Evolutionary conservation across 2,888 invertebrate species (phyloP).

Genomic region (Drosophila barbarae): DNA sequence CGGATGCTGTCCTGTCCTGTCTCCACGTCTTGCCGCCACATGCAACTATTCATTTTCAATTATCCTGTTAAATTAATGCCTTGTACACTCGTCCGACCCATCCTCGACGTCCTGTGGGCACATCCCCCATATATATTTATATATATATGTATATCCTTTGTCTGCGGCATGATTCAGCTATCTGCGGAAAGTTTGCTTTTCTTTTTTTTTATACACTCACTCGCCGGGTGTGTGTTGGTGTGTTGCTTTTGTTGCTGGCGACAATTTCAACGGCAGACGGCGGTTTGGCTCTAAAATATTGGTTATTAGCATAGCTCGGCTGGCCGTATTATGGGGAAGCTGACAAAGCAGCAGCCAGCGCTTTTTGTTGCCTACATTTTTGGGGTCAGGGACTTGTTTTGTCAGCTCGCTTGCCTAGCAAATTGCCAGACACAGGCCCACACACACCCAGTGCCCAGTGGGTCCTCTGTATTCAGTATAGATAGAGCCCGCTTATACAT

Average conservation of each 20-base stretch:
- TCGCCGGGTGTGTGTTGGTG: background rate
- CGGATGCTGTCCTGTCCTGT: slow-evolving; percentile 15
- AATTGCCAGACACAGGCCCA: slow-evolving; percentile 41
- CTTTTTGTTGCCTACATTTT: slow-evolving; percentile 66
- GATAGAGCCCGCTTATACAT: slow-evolving; percentile 49
- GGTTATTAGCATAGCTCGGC: slow-evolving; percentile 61
- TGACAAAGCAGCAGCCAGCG: slow-evolving; percentile 60
- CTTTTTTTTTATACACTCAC: background rate
- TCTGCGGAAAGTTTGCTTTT: slow-evolving; percentile 30
- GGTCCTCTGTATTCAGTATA: slow-evolving; percentile 11
- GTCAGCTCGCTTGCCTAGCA: slow-evolving; percentile 50
- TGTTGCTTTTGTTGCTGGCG: slow-evolving; percentile 41
- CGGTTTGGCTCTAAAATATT: slow-evolving; percentile 61
- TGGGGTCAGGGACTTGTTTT: slow-evolving; percentile 74
- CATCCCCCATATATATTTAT: slow-evolving; percentile 1
- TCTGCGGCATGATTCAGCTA: slow-evolving; percentile 49
- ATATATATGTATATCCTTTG: slow-evolving; percentile 14
- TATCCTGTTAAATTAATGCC: slow-evolving; percentile 56
- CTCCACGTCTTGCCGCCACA: slow-evolving; percentile 21
- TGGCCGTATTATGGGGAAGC: slow-evolving; percentile 30
- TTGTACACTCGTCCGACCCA: slow-evolving; percentile 16
- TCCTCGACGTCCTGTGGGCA: slow-evolving; percentile 16
- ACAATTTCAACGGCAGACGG: slow-evolving; percentile 54
- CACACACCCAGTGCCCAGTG: slow-evolving; percentile 1
- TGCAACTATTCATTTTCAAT: slow-evolving; percentile 50